A percentile compares a stretch with the other conserved stretches of the same genome.
These are phyloP conservation scores for Pristionchus exspectatus DNA, from an alignment of 2,888 invertebrate species.

Conservation along the genomic window DNA sequence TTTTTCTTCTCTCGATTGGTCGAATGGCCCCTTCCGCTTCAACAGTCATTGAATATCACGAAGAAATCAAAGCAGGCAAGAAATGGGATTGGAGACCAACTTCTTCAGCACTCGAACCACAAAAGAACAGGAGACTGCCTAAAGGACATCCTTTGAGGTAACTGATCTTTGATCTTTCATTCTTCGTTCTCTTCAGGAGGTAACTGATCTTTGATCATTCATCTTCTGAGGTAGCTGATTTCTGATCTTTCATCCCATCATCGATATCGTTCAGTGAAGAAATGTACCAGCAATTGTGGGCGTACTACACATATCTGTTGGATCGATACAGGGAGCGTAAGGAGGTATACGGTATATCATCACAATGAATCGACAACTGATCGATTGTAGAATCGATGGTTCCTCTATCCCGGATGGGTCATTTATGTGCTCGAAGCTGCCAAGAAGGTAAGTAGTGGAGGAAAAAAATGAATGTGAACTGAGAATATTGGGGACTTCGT, in stretches of 20 bases:
- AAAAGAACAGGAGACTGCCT: not conserved
- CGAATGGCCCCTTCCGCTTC: not conserved
- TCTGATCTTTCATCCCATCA: not conserved
- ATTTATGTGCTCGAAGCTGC: not conserved
- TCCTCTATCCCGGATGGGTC: conserved; percentile 26
- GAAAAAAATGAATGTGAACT: no score
- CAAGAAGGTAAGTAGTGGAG: not conserved
- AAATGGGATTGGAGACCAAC: conserved; percentile 20
- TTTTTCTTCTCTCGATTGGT: not conserved
- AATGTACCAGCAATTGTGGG: not conserved
- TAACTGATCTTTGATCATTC: not conserved
- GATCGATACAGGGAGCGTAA: conserved; percentile 13
- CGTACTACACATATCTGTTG: conserved; percentile 16
- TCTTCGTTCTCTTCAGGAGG: no score
- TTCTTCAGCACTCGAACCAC: not conserved
- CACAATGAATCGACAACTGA: not conserved
- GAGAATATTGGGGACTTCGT: no score
- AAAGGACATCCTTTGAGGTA: conserved; percentile 6
- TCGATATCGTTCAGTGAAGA: not conserved
- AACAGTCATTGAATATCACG: not conserved
- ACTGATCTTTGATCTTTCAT: not conserved
- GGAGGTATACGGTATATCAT: not conserved
- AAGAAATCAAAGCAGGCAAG: not conserved
- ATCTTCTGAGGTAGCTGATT: not conserved
- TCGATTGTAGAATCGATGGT: not conserved